Evolutionary conservation across 2,888 invertebrate genomes (phyloP), one percentile per base, ranked within the genome.

Genomic region (Ligdia adustata): DNA sequence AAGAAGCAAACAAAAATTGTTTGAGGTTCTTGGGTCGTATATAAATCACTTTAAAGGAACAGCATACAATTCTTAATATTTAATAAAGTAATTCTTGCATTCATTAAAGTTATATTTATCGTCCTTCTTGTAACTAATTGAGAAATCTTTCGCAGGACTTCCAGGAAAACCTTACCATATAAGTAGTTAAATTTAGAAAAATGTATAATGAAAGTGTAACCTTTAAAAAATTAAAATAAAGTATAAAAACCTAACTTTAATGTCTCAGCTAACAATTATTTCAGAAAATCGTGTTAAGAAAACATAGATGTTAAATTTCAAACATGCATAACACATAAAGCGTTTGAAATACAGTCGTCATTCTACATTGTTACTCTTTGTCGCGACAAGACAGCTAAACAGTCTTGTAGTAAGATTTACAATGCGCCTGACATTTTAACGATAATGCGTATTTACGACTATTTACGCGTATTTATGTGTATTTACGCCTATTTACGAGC

Each of bases 401-500:
- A 46, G 14, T 27, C 50, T 43, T 50, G 49, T 43, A 39, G 22
- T 20, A 34, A 57, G 54, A 88, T 90, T 90, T 90, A 90, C 82
- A 79, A 65, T 72, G 67, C 69, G 70, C 62, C 81, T 78, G 89
- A 90, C 90, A 79, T 79, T 89, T 90, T 90, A 88, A 90, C 89
- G 89, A 88, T 90, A 87, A 90, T 89, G 79, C 84, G 82, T 85
- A 86, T 90, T 88, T 87, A 87, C 85, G 85, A 82, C 69, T 86
- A 84, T 86, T 87, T 89, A 85, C 77, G 83, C 69, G 79, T 81
- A 82, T 88, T 87, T 84, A 86, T 79, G 80, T 69, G 74, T 82
- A 84, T 86, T 86, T 85, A 85, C 78, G 49, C 39, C 39, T 48
- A 47, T 47, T 49, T 49, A 49, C 42, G 79, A 73, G 70, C 72